Base-by-base conservation (phyloP, 2,888 invertebrate genomes). In the Sarcophaga carnaria region DNA sequence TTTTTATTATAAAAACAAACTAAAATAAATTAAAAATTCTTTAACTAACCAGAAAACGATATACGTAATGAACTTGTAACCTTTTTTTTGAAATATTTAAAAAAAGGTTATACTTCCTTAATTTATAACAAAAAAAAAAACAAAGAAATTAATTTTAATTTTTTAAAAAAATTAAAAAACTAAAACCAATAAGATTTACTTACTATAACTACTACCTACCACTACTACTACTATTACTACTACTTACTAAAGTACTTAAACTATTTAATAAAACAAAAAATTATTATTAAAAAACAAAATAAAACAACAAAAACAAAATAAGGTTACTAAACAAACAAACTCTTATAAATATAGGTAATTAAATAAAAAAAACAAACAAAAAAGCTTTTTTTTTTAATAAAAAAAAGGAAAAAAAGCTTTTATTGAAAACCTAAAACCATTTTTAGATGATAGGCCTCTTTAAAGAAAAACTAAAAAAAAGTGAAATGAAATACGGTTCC, bases 31-130 rank as follows among this genome's bases (percentile, higher is more conserved):
- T 54, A 70, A 37, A 37, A 37, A 37, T 37, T 37, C 37, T 37
- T n/a, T 45, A 75, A 64, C 66, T 77, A 37, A 75, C 47, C 78
- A 88, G 90, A 89, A 90, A 90, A 90, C 89, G 90, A 88, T 84
- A 88, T 83, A 86, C 88, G 83, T 86, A 87, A 87, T 82, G 17
- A 71, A 69, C 54, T 80, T 72, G 71, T 83, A 67, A 72, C 69
- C 47, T 60, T 70, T 63, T 25, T 25, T 4, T 14, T 12, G 20
- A 74, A 63, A 75, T 64, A 45, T 25, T 54, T 1, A n/a, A 20
- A 22, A 74, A 67, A 78, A 72, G 72, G 79, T 70, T 74, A 77
- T 49, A 80, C 76, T 83, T 80, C 77, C 83, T 89, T 88, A 86
- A 54, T 54, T 72, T 78, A 37, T 78, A 86, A 75, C 74, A 83